phyloP scores from a whole-genome alignment of 2,797 vertebrate genomes.

The Cyclura pinguis region DNA sequence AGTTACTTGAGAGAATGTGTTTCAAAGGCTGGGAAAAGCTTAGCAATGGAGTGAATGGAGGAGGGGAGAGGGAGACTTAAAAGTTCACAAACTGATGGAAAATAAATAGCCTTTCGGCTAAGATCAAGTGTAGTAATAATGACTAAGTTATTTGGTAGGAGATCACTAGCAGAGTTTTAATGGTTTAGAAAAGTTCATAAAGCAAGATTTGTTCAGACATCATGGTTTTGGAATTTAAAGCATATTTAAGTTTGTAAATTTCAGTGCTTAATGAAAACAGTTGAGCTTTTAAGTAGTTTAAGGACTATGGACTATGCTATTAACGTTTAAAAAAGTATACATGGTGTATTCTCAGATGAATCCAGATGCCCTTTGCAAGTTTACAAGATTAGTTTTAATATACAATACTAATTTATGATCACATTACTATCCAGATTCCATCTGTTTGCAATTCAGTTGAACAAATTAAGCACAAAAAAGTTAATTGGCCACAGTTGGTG shows the following conservation, averaged over 20 bases:
- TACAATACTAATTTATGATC: slow-evolving; percentile 62
- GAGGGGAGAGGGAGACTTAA: neutral
- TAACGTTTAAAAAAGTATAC: slow-evolving; percentile 38
- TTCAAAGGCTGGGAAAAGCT: neutral
- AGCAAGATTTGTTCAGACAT: neutral
- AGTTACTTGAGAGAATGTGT: neutral
- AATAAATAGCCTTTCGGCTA: neutral
- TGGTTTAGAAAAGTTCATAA: neutral
- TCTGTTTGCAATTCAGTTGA: slow-evolving; percentile 73
- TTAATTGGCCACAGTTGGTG: slow-evolving; percentile 72
- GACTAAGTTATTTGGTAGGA: neutral
- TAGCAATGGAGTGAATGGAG: neutral
- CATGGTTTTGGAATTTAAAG: neutral
- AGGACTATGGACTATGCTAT: neutral
- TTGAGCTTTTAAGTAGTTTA: slow-evolving; percentile 11
- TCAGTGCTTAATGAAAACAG: slow-evolving; percentile 8
- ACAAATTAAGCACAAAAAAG: slow-evolving; percentile 67
- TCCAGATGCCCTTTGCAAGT: slow-evolving; percentile 55
- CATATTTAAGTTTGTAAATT: neutral
- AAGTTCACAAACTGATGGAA: neutral
- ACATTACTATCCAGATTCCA: slow-evolving; percentile 58
- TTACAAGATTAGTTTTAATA: slow-evolving; percentile 58
- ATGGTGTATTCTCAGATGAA: slow-evolving; percentile 37
- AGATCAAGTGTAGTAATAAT: neutral
- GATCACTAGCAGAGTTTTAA: neutral